Evolutionary conservation across 2,888 invertebrate species (phyloP), one percentile per base, ranked within the genome.

Genomic region (Drosophila eohydei): DNA sequence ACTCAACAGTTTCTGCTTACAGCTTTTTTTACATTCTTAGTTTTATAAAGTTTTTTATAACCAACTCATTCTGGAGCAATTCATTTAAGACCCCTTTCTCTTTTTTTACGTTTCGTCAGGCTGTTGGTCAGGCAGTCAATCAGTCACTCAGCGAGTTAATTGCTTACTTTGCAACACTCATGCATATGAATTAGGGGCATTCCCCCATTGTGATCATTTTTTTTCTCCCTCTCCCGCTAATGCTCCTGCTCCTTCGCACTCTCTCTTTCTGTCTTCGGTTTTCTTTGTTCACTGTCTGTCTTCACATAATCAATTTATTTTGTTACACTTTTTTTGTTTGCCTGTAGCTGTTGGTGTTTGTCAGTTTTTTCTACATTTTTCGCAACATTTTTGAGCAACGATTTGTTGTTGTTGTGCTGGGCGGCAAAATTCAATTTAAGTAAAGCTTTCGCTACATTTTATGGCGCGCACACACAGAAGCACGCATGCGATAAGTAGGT

Each of bases 401-500:
- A 56, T 66, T 71, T 80, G 74, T 74, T 44, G 52, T 57, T 67
- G 28, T 44, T 46, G 41, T 64, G 36, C 38, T 72, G 57, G 75
- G 66, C 79, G 75, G 75, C 58, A 70, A 80, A 54, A 81, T 73
- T 65, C 69, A 73, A 78, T 74, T 86, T 71, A 69, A 72, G 75
- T 68, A 70, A 71, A 75, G 82, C 84, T 84, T 84, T 84, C 88
- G 84, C 85, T 80, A 61, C 64, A 68, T 38, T 58, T 74, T 59
- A 48, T 38, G 32, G 50, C 57, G 51, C n/a, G 43, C 54, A 68
- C 28, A 57, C 44, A 26, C 32, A 16, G 9, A 51, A 7, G 46
- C 14, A 55, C 8, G 43, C n/a, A 36, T 12, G 38, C 32, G 40
- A 44, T 67, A 70, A 71, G 61, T 60, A 56, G 56, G 30, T 51